These are phyloP conservation scores for Lagenorhynchus albirostris DNA, from an alignment of 2,113 vertebrate genomes.

Conservation along the genomic window DNA sequence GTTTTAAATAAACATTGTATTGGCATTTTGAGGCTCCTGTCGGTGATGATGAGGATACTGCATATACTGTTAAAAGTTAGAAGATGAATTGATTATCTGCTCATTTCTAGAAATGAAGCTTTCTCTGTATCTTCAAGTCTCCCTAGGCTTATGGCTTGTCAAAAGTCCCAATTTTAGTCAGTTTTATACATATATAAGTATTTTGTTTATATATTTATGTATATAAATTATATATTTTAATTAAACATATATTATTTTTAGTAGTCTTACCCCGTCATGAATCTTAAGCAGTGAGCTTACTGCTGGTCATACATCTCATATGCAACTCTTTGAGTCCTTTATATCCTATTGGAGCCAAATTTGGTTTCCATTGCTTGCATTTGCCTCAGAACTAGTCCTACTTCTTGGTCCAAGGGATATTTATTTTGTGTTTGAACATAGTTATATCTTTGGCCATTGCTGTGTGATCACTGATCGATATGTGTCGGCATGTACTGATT, in stretches of 20 bases:
- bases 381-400: neutral
- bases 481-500: neutral
- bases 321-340: neutral
- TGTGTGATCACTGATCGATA: neutral
- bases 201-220: neutral
- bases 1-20: neutral
- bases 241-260: neutral
- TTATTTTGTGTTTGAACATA: neutral
- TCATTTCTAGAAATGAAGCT: neutral
- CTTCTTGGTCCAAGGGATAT: neutral
- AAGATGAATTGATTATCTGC: neutral
- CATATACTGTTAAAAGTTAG: neutral
- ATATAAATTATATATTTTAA: neutral
- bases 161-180: neutral
- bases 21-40: neutral
- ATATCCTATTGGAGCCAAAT: neutral
- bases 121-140: neutral
- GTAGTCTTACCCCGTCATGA: neutral
- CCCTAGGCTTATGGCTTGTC: neutral
- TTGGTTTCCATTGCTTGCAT: neutral
- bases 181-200: neutral
- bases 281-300: neutral
- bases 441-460: neutral
- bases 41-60: neutral
- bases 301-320: neutral